These are phyloP conservation scores for Gobiocypris rarus DNA, from an alignment of 2,113 vertebrate species.

Conservation along the genomic window DNA sequence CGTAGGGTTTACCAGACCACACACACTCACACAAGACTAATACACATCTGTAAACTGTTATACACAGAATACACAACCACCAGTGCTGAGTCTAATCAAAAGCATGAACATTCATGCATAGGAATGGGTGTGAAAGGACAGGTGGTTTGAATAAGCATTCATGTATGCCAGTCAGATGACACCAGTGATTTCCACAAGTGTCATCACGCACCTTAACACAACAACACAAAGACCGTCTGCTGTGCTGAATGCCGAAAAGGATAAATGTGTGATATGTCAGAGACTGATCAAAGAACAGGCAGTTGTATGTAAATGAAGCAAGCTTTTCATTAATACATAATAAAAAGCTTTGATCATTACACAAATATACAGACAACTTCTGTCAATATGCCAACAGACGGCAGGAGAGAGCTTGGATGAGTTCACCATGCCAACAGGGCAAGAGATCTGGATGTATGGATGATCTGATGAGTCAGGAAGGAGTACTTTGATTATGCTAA, in stretches of 20 bases:
- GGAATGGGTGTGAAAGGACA: constrained; percentile 3
- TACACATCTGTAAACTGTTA: neutral
- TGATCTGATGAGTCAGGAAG: constrained; percentile 19
- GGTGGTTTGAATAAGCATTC: neutral
- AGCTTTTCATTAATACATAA: neutral
- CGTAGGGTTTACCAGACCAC: no score
- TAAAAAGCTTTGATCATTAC: neutral
- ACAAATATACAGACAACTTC: constrained; percentile 21
- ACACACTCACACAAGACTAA: neutral
- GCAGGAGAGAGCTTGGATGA: constrained; percentile 33
- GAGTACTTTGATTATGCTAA: constrained; percentile 52
- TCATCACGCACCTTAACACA: constrained; percentile 26
- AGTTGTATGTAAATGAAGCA: neutral
- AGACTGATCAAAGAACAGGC: neutral
- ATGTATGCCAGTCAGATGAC: constrained; percentile 1
- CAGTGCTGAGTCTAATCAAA: neutral
- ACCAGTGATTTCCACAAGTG: neutral
- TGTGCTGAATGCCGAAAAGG: constrained; percentile 1
- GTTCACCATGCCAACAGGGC: constrained; percentile 32
- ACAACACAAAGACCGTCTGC: constrained; percentile 1
- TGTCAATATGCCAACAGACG: constrained; percentile 58
- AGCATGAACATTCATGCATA: neutral
- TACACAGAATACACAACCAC: neutral
- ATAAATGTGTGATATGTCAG: neutral
- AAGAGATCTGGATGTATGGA: neutral